Evolutionary conservation across 2,888 invertebrate genomes (phyloP), one percentile per base, ranked within the genome.

Genomic region (Brachycybe producta): DNA sequence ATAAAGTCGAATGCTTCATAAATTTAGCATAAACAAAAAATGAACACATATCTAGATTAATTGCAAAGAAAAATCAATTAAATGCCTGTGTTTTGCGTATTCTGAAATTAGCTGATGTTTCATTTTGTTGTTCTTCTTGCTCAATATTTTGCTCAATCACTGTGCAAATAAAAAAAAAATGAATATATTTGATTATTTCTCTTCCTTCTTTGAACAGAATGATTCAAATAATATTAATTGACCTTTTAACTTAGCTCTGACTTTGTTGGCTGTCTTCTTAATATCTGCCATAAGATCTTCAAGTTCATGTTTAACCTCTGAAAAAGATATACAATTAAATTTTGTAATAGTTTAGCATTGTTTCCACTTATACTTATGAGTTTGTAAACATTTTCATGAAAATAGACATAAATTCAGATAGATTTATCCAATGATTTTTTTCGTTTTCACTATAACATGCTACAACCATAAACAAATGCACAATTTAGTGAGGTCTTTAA

Each of bases 281-380:
- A 99, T 97, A 70, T 97, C 95, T 67, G 94, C 92, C 98, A 99
- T 99, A 66, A 97, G 80, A 76, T 98, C 97, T 76, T 99, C 98
- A 71, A 99, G 75, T 74, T 98, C 97, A 74, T 97, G 95, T 77
- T 99, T 99, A 72, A 94, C 92, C 78, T 95, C 94, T 94, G 80
- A 59, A 82, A 78, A n/a, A n/a, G n/a, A n/a, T n/a, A n/a, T n/a
- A n/a, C n/a, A n/a, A n/a, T n/a, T n/a, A n/a, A n/a, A n/a, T n/a
- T n/a, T n/a, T n/a, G n/a, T n/a, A n/a, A n/a, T n/a, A n/a, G n/a
- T n/a, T n/a, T n/a, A n/a, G n/a, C n/a, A n/a, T n/a, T n/a, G n/a
- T n/a, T n/a, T n/a, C n/a, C n/a, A n/a, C n/a, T n/a, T n/a, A n/a
- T n/a, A n/a, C n/a, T n/a, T n/a, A n/a, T n/a, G n/a, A n/a, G n/a